A percentile compares a stretch with the other conserved stretches of the same genome.
These are phyloP conservation scores for Hybos culiciformis DNA, from an alignment of 2,888 invertebrate species.

Conservation along the genomic window DNA sequence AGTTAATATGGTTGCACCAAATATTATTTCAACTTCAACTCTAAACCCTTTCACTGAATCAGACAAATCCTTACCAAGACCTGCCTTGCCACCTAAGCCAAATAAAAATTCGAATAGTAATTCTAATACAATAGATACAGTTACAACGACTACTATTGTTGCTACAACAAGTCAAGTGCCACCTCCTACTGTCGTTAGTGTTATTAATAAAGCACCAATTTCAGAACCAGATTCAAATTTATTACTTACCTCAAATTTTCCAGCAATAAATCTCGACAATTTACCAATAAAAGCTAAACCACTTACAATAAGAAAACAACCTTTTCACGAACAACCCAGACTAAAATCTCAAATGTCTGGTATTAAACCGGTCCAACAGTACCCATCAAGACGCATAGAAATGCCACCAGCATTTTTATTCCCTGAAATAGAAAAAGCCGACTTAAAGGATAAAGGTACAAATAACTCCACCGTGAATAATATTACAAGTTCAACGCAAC, in stretches of 20 bases:
- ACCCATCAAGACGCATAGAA: slow-evolving; percentile 57
- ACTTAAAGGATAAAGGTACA: slow-evolving; percentile 35
- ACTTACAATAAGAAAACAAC: slow-evolving; percentile 68
- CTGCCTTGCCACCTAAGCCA: slow-evolving; percentile 75
- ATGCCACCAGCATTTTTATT: slow-evolving; percentile 73
- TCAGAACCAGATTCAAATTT: slow-evolving; percentile 14
- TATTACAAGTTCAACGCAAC: slow-evolving; percentile 14
- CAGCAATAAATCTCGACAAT: slow-evolving; percentile 34
- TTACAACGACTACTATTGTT: slow-evolving; percentile 2
- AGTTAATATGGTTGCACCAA: slow-evolving; percentile 38
- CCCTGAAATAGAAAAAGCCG: slow-evolving; percentile 55
- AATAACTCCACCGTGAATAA: slow-evolving; percentile 9
- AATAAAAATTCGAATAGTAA: slow-evolving; percentile 37
- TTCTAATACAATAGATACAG: slow-evolving; percentile 29
- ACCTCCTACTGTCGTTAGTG: slow-evolving; percentile 18
- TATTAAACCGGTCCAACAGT: slow-evolving; percentile 40
- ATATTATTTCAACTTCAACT: slow-evolving; percentile 30
- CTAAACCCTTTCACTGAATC: slow-evolving; percentile 16
- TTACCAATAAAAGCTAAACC: slow-evolving; percentile 67
- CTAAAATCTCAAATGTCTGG: slow-evolving; percentile 45
- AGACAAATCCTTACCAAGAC: slow-evolving; percentile 56
- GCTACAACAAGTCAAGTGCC: slow-evolving; percentile 8
- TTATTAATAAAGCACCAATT: slow-evolving; percentile 19
- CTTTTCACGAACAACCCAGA: slow-evolving; percentile 67
- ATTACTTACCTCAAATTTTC: slow-evolving; percentile 10